Evolutionary conservation across 1,140 invertebrate species (phyloP), one percentile per base, ranked within the genome.

Genomic region (Polyergus mexicanus): DNA sequence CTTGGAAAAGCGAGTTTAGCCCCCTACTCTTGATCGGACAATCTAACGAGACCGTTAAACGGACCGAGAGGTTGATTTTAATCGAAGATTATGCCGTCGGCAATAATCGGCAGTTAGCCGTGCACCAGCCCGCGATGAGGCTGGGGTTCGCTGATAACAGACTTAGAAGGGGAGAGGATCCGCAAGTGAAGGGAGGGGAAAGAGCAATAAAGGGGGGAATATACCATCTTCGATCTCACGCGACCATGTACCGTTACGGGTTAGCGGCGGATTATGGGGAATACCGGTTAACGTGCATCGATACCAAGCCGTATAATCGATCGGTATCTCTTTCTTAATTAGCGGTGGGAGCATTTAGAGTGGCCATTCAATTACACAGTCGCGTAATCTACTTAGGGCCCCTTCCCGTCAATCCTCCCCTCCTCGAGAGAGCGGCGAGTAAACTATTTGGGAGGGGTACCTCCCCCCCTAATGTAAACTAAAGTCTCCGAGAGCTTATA

Each of bases 121-220:
- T 87, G 65, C 76, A 38, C 86, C 89, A 41, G 86, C 56, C 85
- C 84, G 72, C 83, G 84, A 86, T 81, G 89, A 85, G 86, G 81
- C 91, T 90, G 90, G 90, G 71, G 66, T 85, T 85, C 76, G 91
- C 88, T 92, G 94, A 94, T 94, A 94, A 93, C 90, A 91, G 93
- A 92, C 92, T 94, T 93, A 93, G 86, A 85, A 63, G 60, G 76
- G 75, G 81, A 51, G 69, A 92, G 88, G 87, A 38, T 69, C 62
- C 62, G 91, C 74, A 22, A 58, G 47, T 38, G 77, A 58, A 25
- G 35, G 19, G 69, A 11, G 19, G 25, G 16, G 35, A 25, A 10
- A 35, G 62, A 0, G 47, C 13, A 19, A 16, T 35, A 1, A 51
- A 5, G 47, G 11, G 2, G 3, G 47, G 62, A 68, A 38, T 77